Base-by-base conservation (phyloP, 2,888 invertebrate species). In the Craniophora ligustri region DNA sequence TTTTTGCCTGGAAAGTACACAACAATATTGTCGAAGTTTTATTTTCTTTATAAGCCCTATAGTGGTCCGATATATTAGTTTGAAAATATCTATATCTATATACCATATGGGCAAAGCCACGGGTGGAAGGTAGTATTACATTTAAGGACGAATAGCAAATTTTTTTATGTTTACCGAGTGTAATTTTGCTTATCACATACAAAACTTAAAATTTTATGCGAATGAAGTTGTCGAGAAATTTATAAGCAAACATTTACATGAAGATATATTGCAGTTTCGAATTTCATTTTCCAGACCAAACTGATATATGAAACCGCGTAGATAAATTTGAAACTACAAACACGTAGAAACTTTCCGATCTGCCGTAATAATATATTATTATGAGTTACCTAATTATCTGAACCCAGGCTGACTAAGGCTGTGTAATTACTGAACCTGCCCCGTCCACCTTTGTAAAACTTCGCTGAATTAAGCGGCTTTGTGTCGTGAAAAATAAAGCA, bases 401-500 rank as follows among this genome's bases (percentile, higher is more conserved):
- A 40, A 40, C 35, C 21, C 42, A 49, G 23, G 19, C 30, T 16
- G 32, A 14, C 31, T 38, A 34, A 44, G n/a, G 23, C n/a, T 30
- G 8, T 41, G 11, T 32, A 23, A 41, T 56, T 40, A 36, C 19
- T 13, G 19, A 7, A 40, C 32, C 5, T 5, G 40, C 11, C 54
- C 38, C n/a, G 31, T 54, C n/a, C 38, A 14, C 35, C 36, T 36
- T 36, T 36, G 36, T 26, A 41, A 60, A 60, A 49, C 5, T 60
- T 14, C 19, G 55, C 45, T 13, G 11, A 54, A 28, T 3, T 35
- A 49, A 59, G 35, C 28, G 8, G 32, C 16, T 48, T 40, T 44
- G 5, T 2, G 21, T 8, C 8, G 18, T 5, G 18, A 44, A 67
- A 51, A 44, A 35, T 30, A 7, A 16, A 45, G 11, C 26, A 5